Base-by-base conservation (phyloP, 1,140 invertebrate species). In the Helicoverpa zea region DNA sequence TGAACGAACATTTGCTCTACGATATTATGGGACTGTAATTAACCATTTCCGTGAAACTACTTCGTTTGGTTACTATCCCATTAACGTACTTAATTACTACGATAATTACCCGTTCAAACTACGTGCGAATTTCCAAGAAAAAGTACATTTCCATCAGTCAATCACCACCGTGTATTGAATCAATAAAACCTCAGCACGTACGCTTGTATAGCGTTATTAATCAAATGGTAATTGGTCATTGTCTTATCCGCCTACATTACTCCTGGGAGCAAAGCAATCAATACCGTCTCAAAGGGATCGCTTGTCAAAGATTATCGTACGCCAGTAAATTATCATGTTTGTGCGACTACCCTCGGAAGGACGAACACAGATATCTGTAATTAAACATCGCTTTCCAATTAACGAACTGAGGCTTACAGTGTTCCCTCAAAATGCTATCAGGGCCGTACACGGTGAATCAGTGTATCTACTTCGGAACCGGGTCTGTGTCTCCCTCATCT, bases 231-330 rank as follows among this genome's bases (percentile, higher is more conserved):
- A 80, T 80, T 83, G 81, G 54, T 52, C 61, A 83, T 83, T 83
- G 79, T 75, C 79, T 81, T 64, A 75, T 47, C 30, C n/a, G 79
- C n/a, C 47, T 74, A 74, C 56, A 77, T 54, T 52, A 56, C 75
- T 58, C 72, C 10, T 14, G 77, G 81, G 81, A 79, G 78, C 61
- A 47, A 78, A 49, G 76, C 83, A 84, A 86, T 86, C 84, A 73
- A 84, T 86, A 86, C 63, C 23, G 74, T 72, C 82, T 77, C 75
- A 61, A 79, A 79, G 82, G 80, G 82, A 86, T 81, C 64, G 77
- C 72, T 85, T 66, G 75, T 83, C 80, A 82, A 80, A 82, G 80
- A 86, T 82, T 84, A 84, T 81, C 76, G 76, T 47, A 47, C 54
- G 47, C 66, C 56, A 72, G 80, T 80, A 83, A 84, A 86, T 83